Percentiles rank a stretch among this genome's conserved stretches.
Evolutionary conservation across 2,888 invertebrate species (phyloP).

Genomic region (Stegana nigrithorax): DNA sequence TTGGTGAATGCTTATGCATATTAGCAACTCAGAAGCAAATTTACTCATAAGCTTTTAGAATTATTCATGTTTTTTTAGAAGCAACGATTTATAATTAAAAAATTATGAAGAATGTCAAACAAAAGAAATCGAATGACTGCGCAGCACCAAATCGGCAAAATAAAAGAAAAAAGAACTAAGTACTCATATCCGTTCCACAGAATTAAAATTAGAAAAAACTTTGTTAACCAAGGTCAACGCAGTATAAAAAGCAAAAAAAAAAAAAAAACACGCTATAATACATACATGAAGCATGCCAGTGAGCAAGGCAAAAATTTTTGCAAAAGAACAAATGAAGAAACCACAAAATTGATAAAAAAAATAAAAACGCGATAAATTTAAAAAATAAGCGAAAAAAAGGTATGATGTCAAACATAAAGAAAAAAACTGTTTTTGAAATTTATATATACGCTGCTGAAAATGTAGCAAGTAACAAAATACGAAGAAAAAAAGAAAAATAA

Average conservation of each 20-base stretch:
- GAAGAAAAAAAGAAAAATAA: neutral
- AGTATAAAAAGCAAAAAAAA: conserved; percentile 7
- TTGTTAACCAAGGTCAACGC: conserved; percentile 55
- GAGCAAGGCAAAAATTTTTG: conserved; percentile 16
- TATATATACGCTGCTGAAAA: neutral
- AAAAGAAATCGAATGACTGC: no score
- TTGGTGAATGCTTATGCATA: no score
- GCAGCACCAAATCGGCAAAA: neutral
- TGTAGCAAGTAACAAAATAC: neutral
- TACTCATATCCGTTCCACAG: neutral
- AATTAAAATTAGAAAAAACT: conserved; percentile 11
- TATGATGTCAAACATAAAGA: no score
- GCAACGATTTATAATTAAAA: neutral
- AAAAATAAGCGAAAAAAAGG: conserved; percentile 30
- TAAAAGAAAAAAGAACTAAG: neutral
- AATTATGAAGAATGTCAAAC: neutral
- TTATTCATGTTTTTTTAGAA: no score
- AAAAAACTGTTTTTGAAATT: conserved; percentile 22
- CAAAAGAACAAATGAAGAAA: no score
- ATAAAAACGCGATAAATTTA: neutral
- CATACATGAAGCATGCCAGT: neutral
- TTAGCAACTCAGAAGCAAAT: no score
- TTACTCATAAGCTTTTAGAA: no score
- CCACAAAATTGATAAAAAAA: conserved; percentile 23
- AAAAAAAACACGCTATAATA: conserved; percentile 7